These are phyloP conservation scores for Drosophila anomalipes DNA, from an alignment of 2,888 invertebrate genomes.

Conservation along the genomic window DNA sequence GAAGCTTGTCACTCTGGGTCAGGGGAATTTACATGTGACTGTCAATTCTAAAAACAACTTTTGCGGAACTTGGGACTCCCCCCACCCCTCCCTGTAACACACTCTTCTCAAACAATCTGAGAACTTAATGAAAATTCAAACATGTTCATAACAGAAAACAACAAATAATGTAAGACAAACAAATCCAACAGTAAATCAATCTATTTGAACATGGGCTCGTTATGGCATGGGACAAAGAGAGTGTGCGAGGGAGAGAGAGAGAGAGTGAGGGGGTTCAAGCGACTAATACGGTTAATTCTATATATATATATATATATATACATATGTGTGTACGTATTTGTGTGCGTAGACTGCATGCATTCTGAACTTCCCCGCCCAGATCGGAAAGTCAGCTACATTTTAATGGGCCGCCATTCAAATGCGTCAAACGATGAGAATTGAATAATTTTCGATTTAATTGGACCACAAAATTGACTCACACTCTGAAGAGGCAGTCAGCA, in stretches of 20 bases:
- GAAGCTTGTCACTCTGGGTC: slow-evolving; percentile 19
- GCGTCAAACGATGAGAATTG: slow-evolving; percentile 56
- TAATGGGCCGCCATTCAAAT: slow-evolving; percentile 50
- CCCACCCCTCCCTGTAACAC: not conserved
- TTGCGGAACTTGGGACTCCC: slow-evolving; percentile 55
- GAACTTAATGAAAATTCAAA: not conserved
- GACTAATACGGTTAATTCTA: too few relatives aligned
- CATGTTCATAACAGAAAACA: slow-evolving; percentile 7
- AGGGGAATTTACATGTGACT: slow-evolving; percentile 60
- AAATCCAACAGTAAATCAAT: slow-evolving; percentile 50
- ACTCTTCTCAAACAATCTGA: not conserved
- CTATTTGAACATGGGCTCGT: slow-evolving; percentile 31
- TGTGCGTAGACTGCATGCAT: not conserved
- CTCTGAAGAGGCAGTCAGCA: slow-evolving; percentile 8
- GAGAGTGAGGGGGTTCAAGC: too few relatives aligned
- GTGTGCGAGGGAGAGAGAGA: too few relatives aligned
- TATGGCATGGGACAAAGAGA: too few relatives aligned
- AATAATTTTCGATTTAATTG: slow-evolving; percentile 44
- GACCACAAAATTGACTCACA: slow-evolving; percentile 34
- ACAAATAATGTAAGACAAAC: slow-evolving; percentile 2
- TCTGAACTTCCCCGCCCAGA: not conserved
- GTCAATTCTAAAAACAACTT: slow-evolving; percentile 65
- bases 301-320: too few relatives aligned
- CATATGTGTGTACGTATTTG: too few relatives aligned
- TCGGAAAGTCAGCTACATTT: not conserved